Evolutionary conservation across 2,888 invertebrate genomes (phyloP).

Genomic region (Apeira syringaria): DNA sequence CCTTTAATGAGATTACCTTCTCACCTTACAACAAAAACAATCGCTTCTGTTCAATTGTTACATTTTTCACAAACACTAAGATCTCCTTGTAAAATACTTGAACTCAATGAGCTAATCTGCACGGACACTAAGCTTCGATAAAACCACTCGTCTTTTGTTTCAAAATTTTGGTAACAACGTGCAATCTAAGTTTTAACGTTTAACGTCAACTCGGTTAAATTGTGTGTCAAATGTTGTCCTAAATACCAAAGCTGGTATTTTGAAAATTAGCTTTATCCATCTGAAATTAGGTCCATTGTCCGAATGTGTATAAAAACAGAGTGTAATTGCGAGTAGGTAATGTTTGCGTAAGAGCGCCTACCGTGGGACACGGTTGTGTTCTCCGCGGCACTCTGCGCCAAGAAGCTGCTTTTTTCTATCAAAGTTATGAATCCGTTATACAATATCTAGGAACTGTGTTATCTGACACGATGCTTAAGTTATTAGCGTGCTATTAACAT

Average conservation of each 20-base stretch:
- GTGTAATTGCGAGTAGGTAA: conserved; percentile 54
- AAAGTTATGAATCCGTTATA: conserved; percentile 58
- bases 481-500: conserved; percentile 15
- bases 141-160: conserved; percentile 1
- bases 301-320: conserved; percentile 55
- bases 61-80: conserved; percentile 36
- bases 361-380: conserved; percentile 55
- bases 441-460: conserved; percentile 56
- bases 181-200: no score
- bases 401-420: conserved; percentile 48
- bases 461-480: conserved; percentile 28
- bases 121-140: conserved; percentile 8
- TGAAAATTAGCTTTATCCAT: conserved; percentile 22
- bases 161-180: background rate
- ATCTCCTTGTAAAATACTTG: conserved; percentile 22
- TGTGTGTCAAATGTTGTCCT: conserved; percentile 2
- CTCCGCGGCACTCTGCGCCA: conserved; percentile 7
- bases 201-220: background rate
- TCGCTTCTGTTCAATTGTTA: conserved; percentile 35
- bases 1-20: conserved; percentile 24
- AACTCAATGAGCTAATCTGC: conserved; percentile 20
- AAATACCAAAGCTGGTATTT: conserved; percentile 14
- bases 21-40: conserved; percentile 32
- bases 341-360: conserved; percentile 64
- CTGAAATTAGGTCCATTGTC: conserved; percentile 45